Evolutionary conservation across 2,113 vertebrate genomes (phyloP).

Genomic region (Myodes glareolus): DNA sequence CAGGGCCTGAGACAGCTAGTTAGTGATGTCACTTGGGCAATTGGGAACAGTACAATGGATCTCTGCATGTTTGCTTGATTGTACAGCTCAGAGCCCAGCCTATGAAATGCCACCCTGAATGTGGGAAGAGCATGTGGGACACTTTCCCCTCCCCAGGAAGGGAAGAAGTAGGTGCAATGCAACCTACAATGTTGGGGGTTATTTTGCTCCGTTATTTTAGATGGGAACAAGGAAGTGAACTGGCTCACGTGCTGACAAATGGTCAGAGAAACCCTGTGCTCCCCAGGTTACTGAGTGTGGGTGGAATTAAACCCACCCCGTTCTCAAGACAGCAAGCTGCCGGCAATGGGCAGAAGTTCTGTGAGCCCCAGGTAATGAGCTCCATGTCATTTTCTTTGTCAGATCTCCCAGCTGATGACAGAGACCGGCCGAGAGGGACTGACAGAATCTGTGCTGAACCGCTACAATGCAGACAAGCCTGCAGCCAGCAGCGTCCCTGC

Average conservation of each 20-base stretch:
- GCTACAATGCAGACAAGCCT: constrained; percentile 94
- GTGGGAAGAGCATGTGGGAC: neutral
- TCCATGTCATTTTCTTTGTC: constrained; percentile 63
- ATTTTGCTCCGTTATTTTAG: constrained; percentile 78
- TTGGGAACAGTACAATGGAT: neutral
- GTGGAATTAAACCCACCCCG: neutral
- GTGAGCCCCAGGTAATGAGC: constrained; percentile 48
- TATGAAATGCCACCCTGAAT: neutral
- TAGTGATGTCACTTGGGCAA: no score
- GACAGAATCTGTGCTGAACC: constrained; percentile 92
- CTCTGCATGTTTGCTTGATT: neutral
- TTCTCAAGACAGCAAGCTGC: neutral
- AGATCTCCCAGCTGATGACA: constrained; percentile 96
- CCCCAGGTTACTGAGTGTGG: neutral
- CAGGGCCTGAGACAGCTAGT: neutral
- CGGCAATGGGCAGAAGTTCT: neutral
- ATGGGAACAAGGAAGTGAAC: constrained; percentile 62
- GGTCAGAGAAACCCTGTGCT: constrained; percentile 23
- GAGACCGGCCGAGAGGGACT: constrained; percentile 92
- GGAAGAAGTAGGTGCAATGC: constrained; percentile 41
- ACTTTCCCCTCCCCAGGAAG: constrained; percentile 53
- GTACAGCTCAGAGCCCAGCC: neutral
- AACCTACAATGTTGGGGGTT: constrained; percentile 52
- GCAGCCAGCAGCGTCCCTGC: constrained; percentile 85
- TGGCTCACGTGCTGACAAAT: constrained; percentile 31